phyloP scores from a whole-genome alignment of 2,113 vertebrate species.

The Tangachromis dhanisi region DNA sequence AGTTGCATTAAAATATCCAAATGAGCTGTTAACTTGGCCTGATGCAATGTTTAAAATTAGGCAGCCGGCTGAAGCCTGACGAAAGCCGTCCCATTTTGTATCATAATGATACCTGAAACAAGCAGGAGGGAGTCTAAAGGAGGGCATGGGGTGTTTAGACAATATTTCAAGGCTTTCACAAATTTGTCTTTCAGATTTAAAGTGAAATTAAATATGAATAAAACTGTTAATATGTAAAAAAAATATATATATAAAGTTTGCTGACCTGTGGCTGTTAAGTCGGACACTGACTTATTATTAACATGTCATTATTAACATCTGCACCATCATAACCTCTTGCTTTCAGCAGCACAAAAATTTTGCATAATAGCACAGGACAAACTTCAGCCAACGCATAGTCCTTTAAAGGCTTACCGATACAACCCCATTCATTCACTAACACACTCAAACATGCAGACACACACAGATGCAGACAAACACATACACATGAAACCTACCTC shows the following conservation, averaged over 20 bases:
- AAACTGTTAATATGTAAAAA: not conserved
- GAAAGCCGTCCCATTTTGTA: accelerated
- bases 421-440: not conserved
- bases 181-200: not conserved
- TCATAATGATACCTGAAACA: not conserved
- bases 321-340: not conserved
- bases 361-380: not conserved
- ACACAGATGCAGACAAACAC: not conserved
- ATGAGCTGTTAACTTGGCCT: not conserved
- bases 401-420: not conserved
- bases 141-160: not conserved
- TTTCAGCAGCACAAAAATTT: not conserved
- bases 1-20: not conserved
- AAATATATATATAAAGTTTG: not conserved
- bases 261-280: not conserved
- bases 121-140: not conserved
- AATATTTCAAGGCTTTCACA: not conserved
- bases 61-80: not conserved
- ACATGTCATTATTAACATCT: not conserved
- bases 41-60: not conserved
- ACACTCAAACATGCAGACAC: not conserved
- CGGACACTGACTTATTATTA: accelerated
- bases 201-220: not conserved
- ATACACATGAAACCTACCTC: not conserved
- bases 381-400: not conserved